A percentile compares a stretch with the other conserved stretches of the same genome.
Evolutionary conservation across 2,113 vertebrate genomes (phyloP).

Genomic region (Menidia beryllina): DNA sequence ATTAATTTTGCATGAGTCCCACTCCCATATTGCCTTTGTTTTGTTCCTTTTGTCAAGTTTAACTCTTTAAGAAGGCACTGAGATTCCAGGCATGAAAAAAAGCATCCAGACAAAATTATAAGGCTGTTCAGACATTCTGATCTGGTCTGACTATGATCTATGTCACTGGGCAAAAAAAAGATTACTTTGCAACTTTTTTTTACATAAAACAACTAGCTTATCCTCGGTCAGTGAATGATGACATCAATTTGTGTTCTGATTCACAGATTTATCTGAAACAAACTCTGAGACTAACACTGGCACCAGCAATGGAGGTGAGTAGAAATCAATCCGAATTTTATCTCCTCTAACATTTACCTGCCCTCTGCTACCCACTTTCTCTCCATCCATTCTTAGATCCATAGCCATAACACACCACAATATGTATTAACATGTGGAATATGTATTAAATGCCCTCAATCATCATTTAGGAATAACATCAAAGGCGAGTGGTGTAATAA

Average conservation of each 20-base stretch:
- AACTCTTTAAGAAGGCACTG: slow-evolving; percentile 65
- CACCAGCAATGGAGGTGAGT: slow-evolving; percentile 72
- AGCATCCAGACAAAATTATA: slow-evolving; percentile 30
- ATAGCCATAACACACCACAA: slow-evolving; percentile 19
- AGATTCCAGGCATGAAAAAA: slow-evolving; percentile 51
- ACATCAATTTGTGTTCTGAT: slow-evolving; percentile 34
- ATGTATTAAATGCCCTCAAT: slow-evolving; percentile 7
- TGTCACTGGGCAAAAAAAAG: background rate
- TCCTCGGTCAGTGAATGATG: slow-evolving; percentile 10
- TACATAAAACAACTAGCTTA: background rate
- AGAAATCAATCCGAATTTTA: slow-evolving; percentile 7
- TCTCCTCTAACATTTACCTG: slow-evolving; percentile 1
- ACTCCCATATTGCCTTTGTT: slow-evolving; percentile 62
- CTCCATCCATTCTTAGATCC: slow-evolving; percentile 10
- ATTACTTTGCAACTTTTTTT: slow-evolving; percentile 1
- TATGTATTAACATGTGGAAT: slow-evolving; percentile 12
- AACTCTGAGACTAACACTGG: slow-evolving; percentile 50
- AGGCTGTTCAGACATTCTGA: slow-evolving; percentile 28
- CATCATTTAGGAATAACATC: slow-evolving; percentile 4
- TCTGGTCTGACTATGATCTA: slow-evolving; percentile 5
- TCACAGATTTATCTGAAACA: slow-evolving; percentile 59
- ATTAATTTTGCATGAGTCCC: slow-evolving; percentile 79
- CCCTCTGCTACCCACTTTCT: background rate
- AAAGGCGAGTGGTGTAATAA: slow-evolving; percentile 10
- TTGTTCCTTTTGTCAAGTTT: slow-evolving; percentile 61